Evolutionary conservation across 64 coral and sea anemone genomes (phyloP).

Genomic region (Pocillopora verrucosa): DNA sequence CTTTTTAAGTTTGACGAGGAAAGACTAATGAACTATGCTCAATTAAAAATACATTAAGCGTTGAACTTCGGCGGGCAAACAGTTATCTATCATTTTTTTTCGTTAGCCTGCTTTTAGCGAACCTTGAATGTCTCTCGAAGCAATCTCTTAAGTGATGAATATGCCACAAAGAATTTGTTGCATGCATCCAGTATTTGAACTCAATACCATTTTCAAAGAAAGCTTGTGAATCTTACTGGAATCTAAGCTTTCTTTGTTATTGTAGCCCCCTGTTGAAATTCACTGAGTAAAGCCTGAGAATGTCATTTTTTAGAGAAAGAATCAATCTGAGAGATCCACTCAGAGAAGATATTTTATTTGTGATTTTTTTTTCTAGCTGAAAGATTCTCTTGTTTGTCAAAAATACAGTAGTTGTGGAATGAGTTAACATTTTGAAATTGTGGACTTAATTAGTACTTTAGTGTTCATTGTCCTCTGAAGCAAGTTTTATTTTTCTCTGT

Average conservation of each 20-base stretch:
- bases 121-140: neutral
- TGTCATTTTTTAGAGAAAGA: neutral
- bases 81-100: conserved; percentile 24
- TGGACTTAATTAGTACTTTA: neutral
- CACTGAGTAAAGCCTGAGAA: neutral
- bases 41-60: conserved; percentile 42
- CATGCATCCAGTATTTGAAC: neutral
- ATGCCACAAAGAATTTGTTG: neutral
- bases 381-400: neutral
- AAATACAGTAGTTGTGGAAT: neutral
- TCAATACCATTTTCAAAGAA: neutral
- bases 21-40: conserved; percentile 16
- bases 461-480: neutral
- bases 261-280: conserved; percentile 19
- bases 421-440: neutral
- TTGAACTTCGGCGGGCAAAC: conserved; percentile 1
- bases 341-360: neutral
- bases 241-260: neutral
- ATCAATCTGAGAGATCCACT: neutral
- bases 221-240: neutral
- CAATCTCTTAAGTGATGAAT: neutral
- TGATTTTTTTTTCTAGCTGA: neutral
- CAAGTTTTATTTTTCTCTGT: neutral
- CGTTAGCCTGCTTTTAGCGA: neutral
- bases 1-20: neutral